Evolutionary conservation across 2,888 invertebrate genomes (phyloP).

Genomic region (Heteropelma amictum): DNA sequence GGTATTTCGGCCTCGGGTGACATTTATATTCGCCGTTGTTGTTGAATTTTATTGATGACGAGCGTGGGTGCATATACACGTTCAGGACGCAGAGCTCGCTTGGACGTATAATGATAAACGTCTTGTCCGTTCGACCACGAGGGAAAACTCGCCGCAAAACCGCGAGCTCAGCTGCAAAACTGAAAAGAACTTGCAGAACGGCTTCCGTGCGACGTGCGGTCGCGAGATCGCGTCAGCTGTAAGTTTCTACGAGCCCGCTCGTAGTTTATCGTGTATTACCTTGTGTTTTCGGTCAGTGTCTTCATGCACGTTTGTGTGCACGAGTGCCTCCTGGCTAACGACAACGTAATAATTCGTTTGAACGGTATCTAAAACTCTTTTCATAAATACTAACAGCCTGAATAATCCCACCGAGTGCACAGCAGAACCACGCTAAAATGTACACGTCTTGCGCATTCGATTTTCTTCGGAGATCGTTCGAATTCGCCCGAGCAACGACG

Average conservation of each 20-base stretch:
- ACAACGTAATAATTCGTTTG: slow-evolving; percentile 22
- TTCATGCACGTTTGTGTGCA: background rate
- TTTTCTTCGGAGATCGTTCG: background rate
- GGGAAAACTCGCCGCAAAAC: slow-evolving; percentile 28
- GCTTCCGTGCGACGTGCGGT: slow-evolving; percentile 57
- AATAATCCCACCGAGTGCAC: background rate
- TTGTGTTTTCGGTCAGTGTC: slow-evolving; percentile 20
- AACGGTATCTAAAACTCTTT: slow-evolving; percentile 18
- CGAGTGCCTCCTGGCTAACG: slow-evolving; percentile 11
- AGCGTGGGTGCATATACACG: slow-evolving; percentile 39
- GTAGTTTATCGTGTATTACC: slow-evolving; percentile 41
- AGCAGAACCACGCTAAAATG: background rate
- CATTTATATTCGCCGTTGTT: slow-evolving; percentile 13
- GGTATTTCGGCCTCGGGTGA: slow-evolving; percentile 20
- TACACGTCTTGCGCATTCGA: background rate
- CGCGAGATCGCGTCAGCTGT: slow-evolving; percentile 30
- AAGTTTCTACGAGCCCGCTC: slow-evolving; percentile 12
- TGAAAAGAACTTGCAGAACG: slow-evolving; percentile 55
- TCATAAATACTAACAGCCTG: slow-evolving; percentile 2
- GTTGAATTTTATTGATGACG: slow-evolving; percentile 32
- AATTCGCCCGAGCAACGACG: too few relatives aligned
- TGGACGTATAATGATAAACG: slow-evolving; percentile 46
- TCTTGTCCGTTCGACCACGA: slow-evolving; percentile 45
- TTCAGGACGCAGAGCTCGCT: background rate
- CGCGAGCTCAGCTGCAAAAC: slow-evolving; percentile 39